Conservation (phyloP, 2,888 invertebrate species). For the Cheilosia vulpina region DNA sequence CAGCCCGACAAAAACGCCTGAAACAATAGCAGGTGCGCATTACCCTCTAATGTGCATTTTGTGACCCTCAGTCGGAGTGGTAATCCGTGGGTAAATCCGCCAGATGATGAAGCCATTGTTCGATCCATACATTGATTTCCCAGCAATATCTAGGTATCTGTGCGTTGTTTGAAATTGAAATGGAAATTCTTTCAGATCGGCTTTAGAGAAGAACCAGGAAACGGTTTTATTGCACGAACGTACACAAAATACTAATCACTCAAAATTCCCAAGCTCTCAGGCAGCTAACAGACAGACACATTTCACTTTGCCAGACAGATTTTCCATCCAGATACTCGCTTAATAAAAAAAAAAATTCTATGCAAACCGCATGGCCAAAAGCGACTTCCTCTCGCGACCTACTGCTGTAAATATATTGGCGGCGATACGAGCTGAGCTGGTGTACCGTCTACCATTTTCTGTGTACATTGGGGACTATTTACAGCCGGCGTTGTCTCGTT, state of each 20-base stretch:
- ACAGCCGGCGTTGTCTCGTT: not conserved
- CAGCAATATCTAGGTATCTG: not conserved
- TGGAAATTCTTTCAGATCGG: not conserved
- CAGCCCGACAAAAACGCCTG: not conserved
- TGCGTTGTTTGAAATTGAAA: not conserved
- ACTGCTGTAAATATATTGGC: not conserved
- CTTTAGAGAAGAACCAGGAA: not conserved
- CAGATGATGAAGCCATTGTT: too few relatives aligned
- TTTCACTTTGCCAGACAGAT: constrained; percentile 51
- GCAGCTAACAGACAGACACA: constrained; percentile 25
- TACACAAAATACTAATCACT: not conserved
- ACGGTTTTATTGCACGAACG: not conserved
- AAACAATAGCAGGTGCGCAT: not conserved
- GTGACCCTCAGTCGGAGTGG: too few relatives aligned
- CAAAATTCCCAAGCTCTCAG: constrained; percentile 15
- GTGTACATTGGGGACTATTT: not conserved
- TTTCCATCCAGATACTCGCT: not conserved
- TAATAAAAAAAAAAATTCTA: constrained; percentile 30
- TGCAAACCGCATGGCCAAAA: constrained; percentile 60
- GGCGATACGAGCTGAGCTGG: not conserved
- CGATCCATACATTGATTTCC: too few relatives aligned
- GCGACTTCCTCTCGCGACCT: constrained; percentile 62
- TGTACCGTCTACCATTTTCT: too few relatives aligned
- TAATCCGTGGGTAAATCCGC: too few relatives aligned
- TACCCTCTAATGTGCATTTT: not conserved